Evolutionary conservation across 2,888 invertebrate species (phyloP).

Genomic region (Keiferia lycopersicella): DNA sequence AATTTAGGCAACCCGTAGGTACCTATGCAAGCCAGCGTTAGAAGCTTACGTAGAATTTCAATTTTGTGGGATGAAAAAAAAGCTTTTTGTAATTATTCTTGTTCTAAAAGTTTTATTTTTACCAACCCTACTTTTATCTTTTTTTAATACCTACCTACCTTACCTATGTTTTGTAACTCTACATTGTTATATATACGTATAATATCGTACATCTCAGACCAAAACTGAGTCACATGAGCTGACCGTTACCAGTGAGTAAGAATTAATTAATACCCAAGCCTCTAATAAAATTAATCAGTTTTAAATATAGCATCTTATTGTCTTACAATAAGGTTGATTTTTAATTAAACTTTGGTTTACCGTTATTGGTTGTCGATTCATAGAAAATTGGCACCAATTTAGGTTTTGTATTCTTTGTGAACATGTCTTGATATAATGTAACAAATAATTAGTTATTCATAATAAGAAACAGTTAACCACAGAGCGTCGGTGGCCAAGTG

Average conservation of each 20-base stretch:
- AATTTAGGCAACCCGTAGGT: too few species aligned
- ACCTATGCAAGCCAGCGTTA: too few species aligned
- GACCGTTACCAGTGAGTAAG: conserved; percentile 74
- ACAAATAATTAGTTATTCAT: background rate
- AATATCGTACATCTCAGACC: background rate
- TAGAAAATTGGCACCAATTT: conserved; percentile 64
- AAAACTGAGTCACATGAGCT: conserved; percentile 52
- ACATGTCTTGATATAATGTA: conserved; percentile 32
- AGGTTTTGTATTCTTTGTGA: conserved; percentile 49
- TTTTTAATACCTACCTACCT: too few species aligned
- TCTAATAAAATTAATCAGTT: conserved; percentile 51
- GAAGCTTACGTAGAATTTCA: too few species aligned
- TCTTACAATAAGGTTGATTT: conserved; percentile 45
- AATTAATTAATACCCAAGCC: conserved; percentile 68
- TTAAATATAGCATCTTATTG: conserved; percentile 45
- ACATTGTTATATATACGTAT: too few species aligned
- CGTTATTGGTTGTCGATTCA: conserved; percentile 61
- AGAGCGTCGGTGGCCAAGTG: too few species aligned
- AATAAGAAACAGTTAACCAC: background rate
- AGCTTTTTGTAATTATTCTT: too few species aligned
- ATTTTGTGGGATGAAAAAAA: too few species aligned
- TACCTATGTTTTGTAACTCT: too few species aligned
- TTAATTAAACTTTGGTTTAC: conserved; percentile 42
- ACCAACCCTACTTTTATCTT: too few species aligned
- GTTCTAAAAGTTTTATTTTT: too few species aligned